These are phyloP conservation scores for Sinocyclocheilus anshuiensis DNA, from an alignment of 2,113 vertebrate genomes.

Conservation along the genomic window DNA sequence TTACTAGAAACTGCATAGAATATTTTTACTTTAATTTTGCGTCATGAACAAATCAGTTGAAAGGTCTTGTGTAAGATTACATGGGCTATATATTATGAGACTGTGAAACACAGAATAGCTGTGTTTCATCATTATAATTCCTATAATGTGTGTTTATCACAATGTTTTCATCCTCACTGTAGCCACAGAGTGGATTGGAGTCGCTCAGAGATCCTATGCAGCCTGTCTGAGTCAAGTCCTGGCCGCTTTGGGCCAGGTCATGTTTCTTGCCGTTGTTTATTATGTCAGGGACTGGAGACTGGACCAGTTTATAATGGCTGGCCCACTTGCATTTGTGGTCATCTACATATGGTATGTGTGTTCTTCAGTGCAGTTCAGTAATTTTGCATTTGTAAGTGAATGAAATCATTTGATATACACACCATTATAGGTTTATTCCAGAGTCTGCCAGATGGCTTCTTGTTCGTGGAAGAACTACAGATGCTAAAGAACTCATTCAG, in stretches of 20 bases:
- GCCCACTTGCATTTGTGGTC: constrained; percentile 69
- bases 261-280: constrained; percentile 80
- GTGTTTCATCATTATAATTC: neutral
- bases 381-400: constrained; percentile 1
- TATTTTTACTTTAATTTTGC: neutral
- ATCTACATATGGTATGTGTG: constrained; percentile 77
- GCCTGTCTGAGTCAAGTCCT: constrained; percentile 64
- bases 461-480: constrained; percentile 75
- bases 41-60: neutral
- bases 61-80: neutral
- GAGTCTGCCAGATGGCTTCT: constrained; percentile 89
- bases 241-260: constrained; percentile 76
- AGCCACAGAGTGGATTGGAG: constrained; percentile 74
- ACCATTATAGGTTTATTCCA: constrained; percentile 78
- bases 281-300: constrained; percentile 81
- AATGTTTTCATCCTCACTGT: neutral
- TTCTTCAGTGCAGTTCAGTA: constrained; percentile 35
- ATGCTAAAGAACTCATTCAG: constrained; percentile 75
- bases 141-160: neutral
- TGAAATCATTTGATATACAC: neutral
- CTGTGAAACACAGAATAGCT: neutral
- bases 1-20: neutral
- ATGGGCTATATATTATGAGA: neutral
- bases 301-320: constrained; percentile 78
- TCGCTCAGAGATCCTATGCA: constrained; percentile 66